Evolutionary conservation across 1,140 invertebrate genomes (phyloP), one percentile per base, ranked within the genome.

Genomic region (Parapsyche elsis): DNA sequence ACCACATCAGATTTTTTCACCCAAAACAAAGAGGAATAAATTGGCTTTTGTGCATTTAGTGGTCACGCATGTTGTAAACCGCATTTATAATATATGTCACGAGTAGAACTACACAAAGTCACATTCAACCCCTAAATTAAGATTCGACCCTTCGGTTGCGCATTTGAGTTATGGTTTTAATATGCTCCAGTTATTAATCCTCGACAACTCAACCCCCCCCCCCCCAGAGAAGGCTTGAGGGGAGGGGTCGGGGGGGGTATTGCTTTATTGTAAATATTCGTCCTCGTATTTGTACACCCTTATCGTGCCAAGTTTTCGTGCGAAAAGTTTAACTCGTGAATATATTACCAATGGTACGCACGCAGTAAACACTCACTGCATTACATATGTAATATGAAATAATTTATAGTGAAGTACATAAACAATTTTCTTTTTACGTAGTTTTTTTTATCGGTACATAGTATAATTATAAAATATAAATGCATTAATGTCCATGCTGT

Each of bases 151-250:
- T 80, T 80, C 57, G 64, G 64, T 73, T 76, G 79, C 30, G 61
- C 75, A 70, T 80, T 80, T 80, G 79, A 80, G 73, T 80, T 80
- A 80, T 77, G 79, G 64, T 53, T 80, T 80, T 80, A 80, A 80
- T 80, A 76, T 76, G 74, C 24, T 80, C 64, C 77, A 64, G 79
- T 46, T 76, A 80, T 80, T 80, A 80, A 80, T 80, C 71, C 79
- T 23, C 9, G 53, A 80, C 73, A 80, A 75, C 19, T 67, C 24
- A 21, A 53, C 49, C 10, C 10, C 49, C 49, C 24, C 21, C 2
- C 49, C 10, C 10, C 49, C 49, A 12, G 49, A 10, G 49, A 12
- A 12, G 49, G 16, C 4, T 53, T 53, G 49, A 38, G 30, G 49
- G 12, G 45, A 7, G 45, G 12, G 45, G 12, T 7, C 49, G 49